A percentile compares a stretch with the other conserved stretches of the same genome.
phyloP scores from a whole-genome alignment of 2,113 vertebrate genomes.

The Dipodomys merriami region DNA sequence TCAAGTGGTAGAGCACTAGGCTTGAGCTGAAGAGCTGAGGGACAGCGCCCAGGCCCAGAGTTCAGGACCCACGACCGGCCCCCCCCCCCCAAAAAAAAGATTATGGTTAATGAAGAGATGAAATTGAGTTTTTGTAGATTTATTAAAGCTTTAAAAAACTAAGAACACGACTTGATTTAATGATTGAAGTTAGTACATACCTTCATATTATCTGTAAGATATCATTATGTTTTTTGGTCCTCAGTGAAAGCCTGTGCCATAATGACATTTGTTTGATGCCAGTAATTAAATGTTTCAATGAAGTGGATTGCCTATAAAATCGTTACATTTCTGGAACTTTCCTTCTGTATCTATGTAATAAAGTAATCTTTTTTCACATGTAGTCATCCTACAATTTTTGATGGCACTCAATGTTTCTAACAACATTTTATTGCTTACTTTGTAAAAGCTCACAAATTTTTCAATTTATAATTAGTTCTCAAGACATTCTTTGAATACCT shows the following conservation, averaged over 20 bases:
- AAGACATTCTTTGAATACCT: not conserved
- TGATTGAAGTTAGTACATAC: not conserved
- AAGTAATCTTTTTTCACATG: not conserved
- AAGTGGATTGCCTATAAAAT: not conserved
- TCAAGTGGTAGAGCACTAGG: no score
- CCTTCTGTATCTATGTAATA: not conserved
- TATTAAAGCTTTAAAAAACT: not conserved
- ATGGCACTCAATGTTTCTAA: not conserved
- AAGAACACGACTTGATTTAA: not conserved
- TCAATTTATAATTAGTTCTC: not conserved
- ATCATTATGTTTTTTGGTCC: not conserved
- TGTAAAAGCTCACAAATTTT: not conserved
- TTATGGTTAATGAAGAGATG: not conserved
- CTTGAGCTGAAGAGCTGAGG: no score
- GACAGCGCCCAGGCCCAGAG: no score
- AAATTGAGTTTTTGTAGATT: constrained; percentile 10
- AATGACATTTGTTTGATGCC: not conserved
- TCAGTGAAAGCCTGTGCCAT: not conserved
- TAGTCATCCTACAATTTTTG: not conserved
- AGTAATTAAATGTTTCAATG: constrained; percentile 14
- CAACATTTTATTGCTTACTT: not conserved
- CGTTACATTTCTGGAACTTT: not conserved
- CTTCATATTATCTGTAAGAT: not conserved
- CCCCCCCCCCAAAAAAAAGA: no score
- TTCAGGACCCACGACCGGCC: no score